These are phyloP conservation scores for Tachina lurida DNA, from an alignment of 2,888 invertebrate species.

Conservation along the genomic window DNA sequence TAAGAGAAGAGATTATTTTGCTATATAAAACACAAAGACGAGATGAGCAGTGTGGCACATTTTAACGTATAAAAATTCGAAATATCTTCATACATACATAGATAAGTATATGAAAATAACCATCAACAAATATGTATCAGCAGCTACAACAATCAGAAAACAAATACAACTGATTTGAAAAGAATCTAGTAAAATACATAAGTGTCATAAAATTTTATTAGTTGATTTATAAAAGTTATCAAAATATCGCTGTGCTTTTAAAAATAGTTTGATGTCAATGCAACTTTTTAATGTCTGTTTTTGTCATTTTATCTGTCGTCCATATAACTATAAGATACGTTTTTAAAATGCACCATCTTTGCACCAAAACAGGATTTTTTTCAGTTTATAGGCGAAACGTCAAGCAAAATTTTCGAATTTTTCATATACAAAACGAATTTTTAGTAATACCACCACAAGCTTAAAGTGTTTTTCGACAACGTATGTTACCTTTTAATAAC, in stretches of 20 bases:
- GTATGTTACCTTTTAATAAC: too few species aligned
- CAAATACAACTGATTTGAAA: conserved; percentile 26
- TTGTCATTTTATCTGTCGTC: conserved; percentile 6
- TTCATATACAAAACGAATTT: too few species aligned
- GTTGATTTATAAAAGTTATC: conserved; percentile 35
- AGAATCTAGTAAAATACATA: conserved; percentile 4
- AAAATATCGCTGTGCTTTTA: conserved; percentile 34
- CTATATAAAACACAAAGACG: conserved; percentile 72
- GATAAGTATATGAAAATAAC: not conserved
- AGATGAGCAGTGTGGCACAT: conserved; percentile 74
- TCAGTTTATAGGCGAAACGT: too few species aligned
- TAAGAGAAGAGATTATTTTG: conserved; percentile 67
- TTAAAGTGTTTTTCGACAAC: too few species aligned
- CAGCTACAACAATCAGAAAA: conserved; percentile 10
- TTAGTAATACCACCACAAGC: too few species aligned
- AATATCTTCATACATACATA: not conserved
- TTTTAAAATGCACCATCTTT: conserved; percentile 13
- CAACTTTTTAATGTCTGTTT: conserved; percentile 11
- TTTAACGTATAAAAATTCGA: conserved; percentile 8
- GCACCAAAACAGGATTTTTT: not conserved
- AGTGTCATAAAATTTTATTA: conserved; percentile 43
- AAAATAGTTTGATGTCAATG: conserved; percentile 49
- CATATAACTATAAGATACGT: not conserved
- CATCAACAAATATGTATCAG: not conserved
- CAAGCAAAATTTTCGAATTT: too few species aligned